These are phyloP conservation scores for Deladenus siricidicola DNA, from an alignment of 2,888 invertebrate species.

Conservation along the genomic window DNA sequence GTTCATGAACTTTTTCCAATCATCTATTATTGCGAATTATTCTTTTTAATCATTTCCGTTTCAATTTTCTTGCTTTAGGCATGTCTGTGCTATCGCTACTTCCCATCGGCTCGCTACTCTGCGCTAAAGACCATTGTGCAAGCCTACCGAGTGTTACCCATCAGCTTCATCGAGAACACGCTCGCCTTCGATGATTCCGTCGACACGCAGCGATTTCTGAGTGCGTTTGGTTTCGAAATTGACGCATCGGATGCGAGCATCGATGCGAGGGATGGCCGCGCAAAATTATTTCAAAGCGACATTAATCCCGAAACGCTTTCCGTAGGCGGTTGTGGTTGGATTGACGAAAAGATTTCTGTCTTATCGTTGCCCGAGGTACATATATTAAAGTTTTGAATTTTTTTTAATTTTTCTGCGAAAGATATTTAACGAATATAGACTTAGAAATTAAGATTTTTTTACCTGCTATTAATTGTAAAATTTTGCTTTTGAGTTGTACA, in stretches of 20 bases:
- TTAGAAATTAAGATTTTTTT: no score
- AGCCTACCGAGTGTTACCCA: constrained; percentile 15
- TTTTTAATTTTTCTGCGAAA: no score
- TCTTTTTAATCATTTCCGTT: no score
- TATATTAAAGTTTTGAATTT: no score
- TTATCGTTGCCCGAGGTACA: constrained; percentile 8
- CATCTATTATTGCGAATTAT: no score
- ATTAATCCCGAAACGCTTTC: no score
- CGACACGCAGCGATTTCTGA: constrained; percentile 21
- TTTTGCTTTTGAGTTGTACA: no score
- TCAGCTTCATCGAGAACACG: constrained; percentile 23
- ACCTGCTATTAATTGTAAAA: no score
- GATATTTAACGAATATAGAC: no score
- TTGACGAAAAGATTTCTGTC: constrained; percentile 5
- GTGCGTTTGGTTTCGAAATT: constrained; percentile 22
- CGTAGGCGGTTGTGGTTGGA: constrained; percentile 6
- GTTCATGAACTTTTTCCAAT: no score
- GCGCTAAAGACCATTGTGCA: constrained; percentile 16
- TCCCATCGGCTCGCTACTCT: constrained; percentile 26
- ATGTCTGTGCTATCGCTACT: constrained; percentile 40
- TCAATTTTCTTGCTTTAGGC: no score
- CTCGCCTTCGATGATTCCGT: constrained; percentile 33
- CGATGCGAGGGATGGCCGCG: constrained; percentile 3
- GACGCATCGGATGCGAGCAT: constrained; percentile 9
- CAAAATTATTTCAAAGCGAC: no score